Conservation (phyloP, 2,888 invertebrate genomes). For the Melolontha melolontha region DNA sequence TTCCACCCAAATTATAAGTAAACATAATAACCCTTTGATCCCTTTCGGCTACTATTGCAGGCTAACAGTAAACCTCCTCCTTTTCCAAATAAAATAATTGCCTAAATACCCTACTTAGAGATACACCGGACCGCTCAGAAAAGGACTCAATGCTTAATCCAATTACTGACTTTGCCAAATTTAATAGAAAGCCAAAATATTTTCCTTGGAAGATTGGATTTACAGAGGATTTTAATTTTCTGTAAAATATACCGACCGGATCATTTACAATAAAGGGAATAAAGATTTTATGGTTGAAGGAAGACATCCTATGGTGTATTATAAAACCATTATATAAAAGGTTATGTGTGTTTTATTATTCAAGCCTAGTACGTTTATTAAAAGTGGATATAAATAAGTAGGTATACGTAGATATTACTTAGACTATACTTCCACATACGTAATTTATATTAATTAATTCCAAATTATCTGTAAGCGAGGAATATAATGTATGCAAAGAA, state of each 20-base stretch:
- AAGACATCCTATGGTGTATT: conserved; percentile 16
- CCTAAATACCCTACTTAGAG: conserved; percentile 41
- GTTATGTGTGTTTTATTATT: background rate
- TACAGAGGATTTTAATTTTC: conserved; percentile 40
- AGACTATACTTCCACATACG: too few relatives aligned
- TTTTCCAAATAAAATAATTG: conserved; percentile 43
- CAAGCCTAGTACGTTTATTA: too few relatives aligned
- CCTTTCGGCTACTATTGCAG: conserved; percentile 39
- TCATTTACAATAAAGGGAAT: conserved; percentile 27
- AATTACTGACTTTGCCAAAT: conserved; percentile 51
- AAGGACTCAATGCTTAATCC: conserved; percentile 48
- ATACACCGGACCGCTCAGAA: conserved; percentile 41
- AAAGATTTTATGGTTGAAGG: conserved; percentile 28
- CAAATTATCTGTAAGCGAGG: too few relatives aligned
- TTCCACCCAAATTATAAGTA: conserved; percentile 32
- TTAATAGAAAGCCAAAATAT: conserved; percentile 51
- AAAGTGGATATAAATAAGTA: too few relatives aligned
- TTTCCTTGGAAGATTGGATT: conserved; percentile 42
- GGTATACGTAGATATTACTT: too few relatives aligned
- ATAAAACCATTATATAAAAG: background rate
- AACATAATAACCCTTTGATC: conserved; percentile 43
- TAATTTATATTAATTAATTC: too few relatives aligned
- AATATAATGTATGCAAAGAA: too few relatives aligned
- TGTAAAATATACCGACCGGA: conserved; percentile 28
- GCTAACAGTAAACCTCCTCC: conserved; percentile 32